Percentiles rank a stretch among this genome's conserved stretches.
Evolutionary conservation across 1,140 invertebrate genomes (phyloP).

Genomic region (Papilio helenus): DNA sequence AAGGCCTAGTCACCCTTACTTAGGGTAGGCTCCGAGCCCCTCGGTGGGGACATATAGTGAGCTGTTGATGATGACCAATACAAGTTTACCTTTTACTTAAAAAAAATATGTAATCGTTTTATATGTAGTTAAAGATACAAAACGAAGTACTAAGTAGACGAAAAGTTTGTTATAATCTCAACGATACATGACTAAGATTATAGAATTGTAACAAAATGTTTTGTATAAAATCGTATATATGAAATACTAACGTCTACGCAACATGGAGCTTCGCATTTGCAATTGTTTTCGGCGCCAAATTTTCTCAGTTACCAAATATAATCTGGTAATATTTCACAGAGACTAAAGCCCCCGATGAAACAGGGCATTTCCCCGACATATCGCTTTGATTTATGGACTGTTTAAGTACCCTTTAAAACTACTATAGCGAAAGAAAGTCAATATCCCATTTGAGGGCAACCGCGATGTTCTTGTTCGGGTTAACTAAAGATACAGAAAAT

Average conservation of each 20-base stretch:
- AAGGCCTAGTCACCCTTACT: no score
- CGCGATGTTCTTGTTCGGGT: constrained; percentile 39
- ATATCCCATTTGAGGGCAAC: constrained; percentile 53
- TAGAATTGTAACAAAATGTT: neutral
- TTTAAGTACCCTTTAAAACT: constrained; percentile 79
- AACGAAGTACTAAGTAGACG: no score
- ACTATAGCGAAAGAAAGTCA: constrained; percentile 67
- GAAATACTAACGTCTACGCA: neutral
- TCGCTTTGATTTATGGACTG: constrained; percentile 79
- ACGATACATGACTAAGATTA: no score
- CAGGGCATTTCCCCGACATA: constrained; percentile 74
- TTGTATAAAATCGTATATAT: constrained; percentile 33
- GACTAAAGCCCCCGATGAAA: constrained; percentile 73
- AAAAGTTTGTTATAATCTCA: no score
- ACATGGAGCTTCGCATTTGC: constrained; percentile 19
- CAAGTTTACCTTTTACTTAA: no score
- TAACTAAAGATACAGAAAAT: constrained; percentile 11
- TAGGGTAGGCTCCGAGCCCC: no score
- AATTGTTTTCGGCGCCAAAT: constrained; percentile 45
- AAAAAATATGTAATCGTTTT: no score
- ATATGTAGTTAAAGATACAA: no score
- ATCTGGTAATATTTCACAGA: constrained; percentile 74
- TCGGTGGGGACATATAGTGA: no score
- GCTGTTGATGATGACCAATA: no score
- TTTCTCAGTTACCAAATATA: constrained; percentile 58